Conservation (phyloP, 2,113 vertebrate species). For the Micromys minutus region DNA sequence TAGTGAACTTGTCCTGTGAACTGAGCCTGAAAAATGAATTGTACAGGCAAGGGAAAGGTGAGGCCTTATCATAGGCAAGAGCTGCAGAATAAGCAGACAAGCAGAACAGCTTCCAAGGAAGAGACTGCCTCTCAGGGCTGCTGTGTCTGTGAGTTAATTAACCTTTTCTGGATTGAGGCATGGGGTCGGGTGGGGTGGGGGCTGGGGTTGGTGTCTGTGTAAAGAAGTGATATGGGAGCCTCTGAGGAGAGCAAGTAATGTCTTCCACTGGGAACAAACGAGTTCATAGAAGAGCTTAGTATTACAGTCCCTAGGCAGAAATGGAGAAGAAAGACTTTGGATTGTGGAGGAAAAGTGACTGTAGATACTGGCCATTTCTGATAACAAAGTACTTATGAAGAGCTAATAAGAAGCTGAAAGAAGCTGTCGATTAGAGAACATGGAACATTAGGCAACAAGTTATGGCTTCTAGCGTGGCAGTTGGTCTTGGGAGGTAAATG, state of each 20-base stretch:
- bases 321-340: neutral
- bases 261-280: neutral
- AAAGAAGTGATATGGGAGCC: neutral
- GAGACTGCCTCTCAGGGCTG: neutral
- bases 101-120: neutral
- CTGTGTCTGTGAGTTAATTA: neutral
- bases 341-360: neutral
- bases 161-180: neutral
- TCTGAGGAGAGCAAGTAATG: neutral
- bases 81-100: neutral
- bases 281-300: neutral
- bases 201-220: neutral
- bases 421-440: neutral
- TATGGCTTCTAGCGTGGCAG: neutral
- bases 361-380: neutral
- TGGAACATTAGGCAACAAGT: neutral
- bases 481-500: neutral
- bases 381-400: neutral
- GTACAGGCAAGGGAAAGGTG: neutral
- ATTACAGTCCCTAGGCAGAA: neutral
- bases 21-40: neutral
- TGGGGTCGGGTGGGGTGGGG: neutral
- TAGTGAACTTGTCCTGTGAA: neutral
- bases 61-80: neutral
- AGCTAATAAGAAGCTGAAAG: neutral